Evolutionary conservation across 2,113 vertebrate species (phyloP).

Genomic region (Hydropotes inermis): DNA sequence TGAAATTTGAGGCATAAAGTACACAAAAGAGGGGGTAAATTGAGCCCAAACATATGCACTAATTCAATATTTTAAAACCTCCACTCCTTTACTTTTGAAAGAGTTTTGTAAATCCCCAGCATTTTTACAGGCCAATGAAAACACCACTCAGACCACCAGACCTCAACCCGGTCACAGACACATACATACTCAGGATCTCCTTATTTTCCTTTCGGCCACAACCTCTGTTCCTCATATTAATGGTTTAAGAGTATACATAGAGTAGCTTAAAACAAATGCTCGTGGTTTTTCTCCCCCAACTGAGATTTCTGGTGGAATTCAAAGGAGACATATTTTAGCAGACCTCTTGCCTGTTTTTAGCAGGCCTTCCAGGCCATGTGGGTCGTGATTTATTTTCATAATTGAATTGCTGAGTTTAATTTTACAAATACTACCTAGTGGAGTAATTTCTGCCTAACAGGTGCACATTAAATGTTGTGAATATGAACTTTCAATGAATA

Average conservation of each 20-base stretch:
- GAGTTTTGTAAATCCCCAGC: neutral
- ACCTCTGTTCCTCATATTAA: neutral
- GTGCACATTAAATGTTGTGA: neutral
- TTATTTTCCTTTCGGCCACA: neutral
- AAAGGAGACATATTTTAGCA: neutral
- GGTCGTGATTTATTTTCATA: slow-evolving; percentile 41
- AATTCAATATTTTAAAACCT: neutral
- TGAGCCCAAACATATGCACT: neutral
- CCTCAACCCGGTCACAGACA: neutral
- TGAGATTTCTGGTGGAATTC: slow-evolving; percentile 23
- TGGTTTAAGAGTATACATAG: neutral
- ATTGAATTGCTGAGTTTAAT: neutral
- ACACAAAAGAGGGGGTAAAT: neutral
- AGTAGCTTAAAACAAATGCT: neutral
- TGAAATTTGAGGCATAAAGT: neutral
- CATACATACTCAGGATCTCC: neutral
- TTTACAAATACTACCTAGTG: slow-evolving; percentile 14
- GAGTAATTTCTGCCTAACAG: neutral
- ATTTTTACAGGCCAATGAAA: slow-evolving; percentile 45
- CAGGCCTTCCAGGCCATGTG: neutral
- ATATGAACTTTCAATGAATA: neutral
- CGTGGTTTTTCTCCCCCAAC: neutral
- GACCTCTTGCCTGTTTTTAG: slow-evolving; percentile 8
- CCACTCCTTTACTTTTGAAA: neutral
- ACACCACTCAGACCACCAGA: neutral